Conservation (phyloP, 2,113 vertebrate genomes). For the Myotis lucifugus region DNA sequence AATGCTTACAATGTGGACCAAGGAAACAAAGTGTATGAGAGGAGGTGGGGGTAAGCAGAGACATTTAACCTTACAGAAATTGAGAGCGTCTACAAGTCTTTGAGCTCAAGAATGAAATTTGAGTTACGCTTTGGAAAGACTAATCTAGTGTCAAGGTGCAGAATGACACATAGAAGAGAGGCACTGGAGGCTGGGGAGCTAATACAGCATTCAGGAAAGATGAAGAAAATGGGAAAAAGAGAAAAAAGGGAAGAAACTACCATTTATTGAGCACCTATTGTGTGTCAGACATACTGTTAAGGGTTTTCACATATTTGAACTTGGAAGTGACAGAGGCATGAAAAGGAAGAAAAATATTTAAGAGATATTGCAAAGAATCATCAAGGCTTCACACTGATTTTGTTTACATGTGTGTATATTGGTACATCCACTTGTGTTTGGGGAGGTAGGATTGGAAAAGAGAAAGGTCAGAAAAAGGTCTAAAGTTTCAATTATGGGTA, state of each 20-base stretch:
- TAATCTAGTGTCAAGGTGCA: neutral
- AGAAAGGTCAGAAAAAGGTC: neutral
- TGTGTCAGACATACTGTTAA: neutral
- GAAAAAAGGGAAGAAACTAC: neutral
- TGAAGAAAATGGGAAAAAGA: neutral
- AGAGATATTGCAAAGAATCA: neutral
- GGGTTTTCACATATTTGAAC: neutral
- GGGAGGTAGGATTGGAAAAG: neutral
- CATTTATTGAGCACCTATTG: neutral
- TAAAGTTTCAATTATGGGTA: neutral
- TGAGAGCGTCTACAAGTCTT: neutral
- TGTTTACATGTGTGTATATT: neutral
- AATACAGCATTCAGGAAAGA: neutral
- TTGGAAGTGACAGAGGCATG: neutral
- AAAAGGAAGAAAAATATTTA: neutral
- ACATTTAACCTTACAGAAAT: neutral
- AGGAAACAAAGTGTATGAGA: neutral
- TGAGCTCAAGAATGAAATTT: constrained; percentile 1
- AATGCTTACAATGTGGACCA: neutral
- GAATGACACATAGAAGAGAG: neutral
- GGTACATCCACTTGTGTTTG: neutral
- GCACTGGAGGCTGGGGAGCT: neutral
- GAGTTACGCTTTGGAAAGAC: neutral
- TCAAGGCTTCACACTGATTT: neutral
- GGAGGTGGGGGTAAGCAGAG: neutral